Percentiles rank a stretch among this genome's conserved stretches.
phyloP scores from a whole-genome alignment of 1,140 invertebrate genomes.

The Drosophila santomea region DNA sequence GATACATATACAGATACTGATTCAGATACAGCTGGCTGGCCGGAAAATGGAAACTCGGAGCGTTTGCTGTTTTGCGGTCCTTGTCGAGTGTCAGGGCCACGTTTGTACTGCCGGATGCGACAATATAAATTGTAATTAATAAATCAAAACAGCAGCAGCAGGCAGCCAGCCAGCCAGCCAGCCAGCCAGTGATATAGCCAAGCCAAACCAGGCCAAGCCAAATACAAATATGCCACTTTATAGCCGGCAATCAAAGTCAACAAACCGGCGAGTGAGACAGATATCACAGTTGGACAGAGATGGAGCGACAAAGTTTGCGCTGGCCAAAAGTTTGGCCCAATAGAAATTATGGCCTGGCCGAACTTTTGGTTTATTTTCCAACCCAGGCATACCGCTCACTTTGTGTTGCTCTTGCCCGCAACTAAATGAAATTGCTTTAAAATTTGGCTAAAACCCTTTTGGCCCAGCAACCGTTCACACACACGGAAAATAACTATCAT shows the following conservation, averaged over 20 bases:
- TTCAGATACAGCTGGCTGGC: no score
- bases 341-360: conserved; percentile 38
- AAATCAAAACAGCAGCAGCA: conserved; percentile 69
- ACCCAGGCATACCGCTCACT: background rate
- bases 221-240: conserved; percentile 45
- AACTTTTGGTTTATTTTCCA: conserved; percentile 47
- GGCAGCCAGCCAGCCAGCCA: conserved; percentile 28
- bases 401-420: conserved; percentile 39
- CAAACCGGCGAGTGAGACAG: conserved; percentile 10
- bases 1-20: no score
- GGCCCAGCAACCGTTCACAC: background rate
- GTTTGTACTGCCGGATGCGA: conserved; percentile 43
- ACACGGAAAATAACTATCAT: background rate
- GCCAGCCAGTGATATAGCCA: conserved; percentile 21
- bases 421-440: conserved; percentile 69
- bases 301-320: conserved; percentile 17
- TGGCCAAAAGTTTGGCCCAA: conserved; percentile 42
- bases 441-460: conserved; percentile 52
- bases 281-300: conserved; percentile 13
- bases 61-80: conserved; percentile 4
- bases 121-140: conserved; percentile 79
- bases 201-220: conserved; percentile 34
- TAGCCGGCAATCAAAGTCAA: conserved; percentile 47
- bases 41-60: conserved; percentile 4
- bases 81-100: conserved; percentile 44